Base-by-base conservation (phyloP, 2,888 invertebrate species). In the Athetis lepigone region DNA sequence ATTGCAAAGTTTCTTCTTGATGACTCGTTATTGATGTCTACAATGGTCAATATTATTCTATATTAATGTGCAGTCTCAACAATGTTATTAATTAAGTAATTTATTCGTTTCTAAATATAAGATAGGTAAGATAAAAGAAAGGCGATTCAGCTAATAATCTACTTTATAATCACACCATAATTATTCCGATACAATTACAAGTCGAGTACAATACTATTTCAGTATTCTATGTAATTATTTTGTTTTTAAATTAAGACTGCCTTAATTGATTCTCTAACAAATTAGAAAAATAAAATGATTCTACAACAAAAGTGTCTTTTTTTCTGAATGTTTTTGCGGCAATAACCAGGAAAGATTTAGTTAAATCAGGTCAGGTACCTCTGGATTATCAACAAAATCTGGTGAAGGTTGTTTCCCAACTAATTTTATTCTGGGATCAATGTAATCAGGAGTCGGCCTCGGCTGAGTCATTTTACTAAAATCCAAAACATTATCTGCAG, bases 351-450 rank as follows among this genome's bases (percentile, higher is more conserved):
- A 47, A 29, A 37, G 2, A 40, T 18, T 25, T 36, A n/a, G 36
- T 52, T 90, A 96, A 81, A 96, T 95, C 52, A 97, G 93, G 54
- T 96, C 96, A 13, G 97, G 97, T 37, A 97, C 96, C 63, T 96
- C 96, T 5, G 96, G 95, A 86, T 97, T 88, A 81, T 96, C 96
- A 1, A 95, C 81, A 80, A 96, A 95, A 66, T 88, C 88, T 27
- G 86, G 78, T 25, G 94, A 85, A 11, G 94, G 92, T 73, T 86
- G 71, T 82, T 95, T 94, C 66, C 87, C 91, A 62, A 86, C 85
- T 19, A 93, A 71, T 68, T 82, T 86, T n/a, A 90, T 47, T 73
- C 90, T 86, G 2, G 85, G 82, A 70, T 91, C 86, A 58, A 87
- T 80, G 70, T 86, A 88, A 66, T 79, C 74, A 16, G 88, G 82